phyloP scores from a whole-genome alignment of 2,888 invertebrate genomes.

The Platycnemis pennipes region DNA sequence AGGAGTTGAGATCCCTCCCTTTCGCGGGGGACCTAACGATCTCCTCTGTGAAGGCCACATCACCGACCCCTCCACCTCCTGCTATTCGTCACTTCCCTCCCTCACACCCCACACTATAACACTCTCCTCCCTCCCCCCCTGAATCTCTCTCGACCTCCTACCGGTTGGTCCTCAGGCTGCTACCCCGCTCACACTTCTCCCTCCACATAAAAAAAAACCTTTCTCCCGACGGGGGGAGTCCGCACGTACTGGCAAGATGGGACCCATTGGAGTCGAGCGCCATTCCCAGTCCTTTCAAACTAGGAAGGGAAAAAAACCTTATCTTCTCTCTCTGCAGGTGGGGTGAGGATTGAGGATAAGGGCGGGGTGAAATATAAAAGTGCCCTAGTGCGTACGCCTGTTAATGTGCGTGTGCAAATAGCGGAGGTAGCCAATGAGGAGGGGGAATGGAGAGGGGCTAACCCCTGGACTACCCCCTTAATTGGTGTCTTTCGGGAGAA shows the following conservation, averaged over 20 bases:
- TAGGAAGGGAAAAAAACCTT: neutral
- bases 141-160: no score
- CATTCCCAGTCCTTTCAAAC: neutral
- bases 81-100: neutral
- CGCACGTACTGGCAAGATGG: conserved; percentile 11
- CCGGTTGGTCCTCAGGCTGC: neutral
- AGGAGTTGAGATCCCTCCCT: neutral
- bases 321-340: neutral
- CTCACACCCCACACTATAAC: no score
- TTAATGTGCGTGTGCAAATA: neutral
- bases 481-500: neutral
- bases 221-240: neutral
- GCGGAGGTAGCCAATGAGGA: neutral
- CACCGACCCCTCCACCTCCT: neutral
- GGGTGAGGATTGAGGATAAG: neutral
- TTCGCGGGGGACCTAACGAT: neutral
- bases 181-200: neutral
- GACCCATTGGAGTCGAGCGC: conserved; percentile 22
- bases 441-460: neutral
- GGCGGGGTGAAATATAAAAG: neutral
- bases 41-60: neutral
- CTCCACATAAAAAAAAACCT: neutral
- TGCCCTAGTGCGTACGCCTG: neutral
- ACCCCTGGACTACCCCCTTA: neutral
- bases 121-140: neutral